Evolutionary conservation across 2,113 vertebrate genomes (phyloP), one percentile per base, ranked within the genome.

Genomic region (Actenoides hombroni): DNA sequence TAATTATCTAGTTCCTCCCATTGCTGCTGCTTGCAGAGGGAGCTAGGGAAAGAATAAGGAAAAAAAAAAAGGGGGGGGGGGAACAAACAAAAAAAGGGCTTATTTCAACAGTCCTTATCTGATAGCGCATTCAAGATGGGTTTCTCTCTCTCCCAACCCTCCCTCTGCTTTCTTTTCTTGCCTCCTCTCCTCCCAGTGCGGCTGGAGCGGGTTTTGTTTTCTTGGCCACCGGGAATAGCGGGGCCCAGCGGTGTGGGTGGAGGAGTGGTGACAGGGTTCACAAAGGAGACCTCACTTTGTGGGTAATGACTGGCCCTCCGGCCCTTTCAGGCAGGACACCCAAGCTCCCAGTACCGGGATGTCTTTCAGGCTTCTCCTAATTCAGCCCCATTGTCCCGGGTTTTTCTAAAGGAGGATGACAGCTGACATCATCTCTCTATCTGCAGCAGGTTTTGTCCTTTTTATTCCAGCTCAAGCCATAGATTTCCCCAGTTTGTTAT

Each of bases 101-200:
- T 85, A 82, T 95, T 95, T 97, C 97, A 97, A 93, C 97, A 95
- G 93, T 40, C 83, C 96, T 98, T 96, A 98, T 98, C 97, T 95
- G 97, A 98, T 98, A 94, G 95, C 3, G 49, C 88, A 91, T 96
- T 71, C 86, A 91, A 28, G 94, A 82, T 29, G 85, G 51, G 71
- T 86, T 97, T 95, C 93, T 94, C 91, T 94, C 91, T 73, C 83
- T 80, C 83, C 64, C 48, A 24, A 40, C 83, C 48, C 28, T 80
- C 76, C 85, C 87, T 85, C 33, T 7, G 28, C 54, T 87, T 95
- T 86, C 88, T 89, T 92, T 82, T 70, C 91, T 82, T 57, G 69
- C 59, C 77, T 53, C 25, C 80, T 44, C n/a, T 63, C 77, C 92
- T 74, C 51, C 87, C 56, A 31, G 2, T 2, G 31, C 2, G 0